These are phyloP conservation scores for Ypsolopha sequella DNA, from an alignment of 2,888 invertebrate species.

Conservation along the genomic window DNA sequence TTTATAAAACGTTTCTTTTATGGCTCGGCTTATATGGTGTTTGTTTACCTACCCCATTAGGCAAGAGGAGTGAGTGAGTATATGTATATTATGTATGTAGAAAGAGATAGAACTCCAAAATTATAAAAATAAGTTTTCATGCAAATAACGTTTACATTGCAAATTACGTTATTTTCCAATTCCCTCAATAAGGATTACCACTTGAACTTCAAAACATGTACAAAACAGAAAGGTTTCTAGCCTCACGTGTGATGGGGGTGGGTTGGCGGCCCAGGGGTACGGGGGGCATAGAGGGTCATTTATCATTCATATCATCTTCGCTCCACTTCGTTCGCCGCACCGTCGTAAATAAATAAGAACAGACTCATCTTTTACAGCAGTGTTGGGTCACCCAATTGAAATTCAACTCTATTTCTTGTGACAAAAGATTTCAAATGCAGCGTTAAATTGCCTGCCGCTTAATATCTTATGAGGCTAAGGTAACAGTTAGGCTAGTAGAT, in stretches of 20 bases:
- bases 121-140: no score
- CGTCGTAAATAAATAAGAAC: conserved; percentile 70
- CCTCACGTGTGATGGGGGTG: conserved; percentile 57
- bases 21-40: no score
- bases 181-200: not conserved
- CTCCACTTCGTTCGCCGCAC: conserved; percentile 71
- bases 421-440: not conserved
- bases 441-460: conserved; percentile 12
- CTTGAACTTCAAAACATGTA: no score
- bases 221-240: no score
- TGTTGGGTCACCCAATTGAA: conserved; percentile 16
- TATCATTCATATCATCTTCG: conserved; percentile 72
- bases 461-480: conserved; percentile 16
- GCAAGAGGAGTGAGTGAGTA: no score
- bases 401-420: conserved; percentile 10
- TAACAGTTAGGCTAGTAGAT: conserved; percentile 31
- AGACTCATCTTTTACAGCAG: conserved; percentile 68
- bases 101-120: no score
- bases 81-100: no score
- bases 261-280: not conserved
- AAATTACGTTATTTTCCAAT: not conserved
- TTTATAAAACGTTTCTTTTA: no score
- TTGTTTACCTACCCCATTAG: no score
- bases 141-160: no score
- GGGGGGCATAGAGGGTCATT: conserved; percentile 59